A percentile compares a stretch with the other conserved stretches of the same genome.
phyloP scores from a whole-genome alignment of 2,797 vertebrate genomes.

The Hirundo rustica region DNA sequence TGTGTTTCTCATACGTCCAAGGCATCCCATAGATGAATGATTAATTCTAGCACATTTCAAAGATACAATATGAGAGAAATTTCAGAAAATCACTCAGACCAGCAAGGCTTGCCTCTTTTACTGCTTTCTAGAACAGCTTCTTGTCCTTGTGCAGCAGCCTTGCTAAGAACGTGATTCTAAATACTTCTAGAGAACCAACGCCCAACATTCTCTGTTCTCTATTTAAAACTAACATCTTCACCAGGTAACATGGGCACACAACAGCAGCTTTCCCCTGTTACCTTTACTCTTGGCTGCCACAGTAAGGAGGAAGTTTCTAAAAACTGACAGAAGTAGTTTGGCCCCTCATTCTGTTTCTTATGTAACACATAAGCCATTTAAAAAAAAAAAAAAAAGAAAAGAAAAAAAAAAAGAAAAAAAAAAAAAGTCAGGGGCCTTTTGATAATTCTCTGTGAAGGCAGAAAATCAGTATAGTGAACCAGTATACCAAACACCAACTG shows the following conservation, averaged over 20 bases:
- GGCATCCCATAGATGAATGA: background rate
- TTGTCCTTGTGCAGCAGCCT: background rate
- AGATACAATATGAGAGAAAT: background rate
- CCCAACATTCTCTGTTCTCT: background rate
- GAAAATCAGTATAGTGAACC: background rate
- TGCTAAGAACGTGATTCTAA: background rate
- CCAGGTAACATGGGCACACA: background rate
- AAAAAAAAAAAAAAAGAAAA: no score
- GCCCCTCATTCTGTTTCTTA: background rate
- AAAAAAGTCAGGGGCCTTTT: background rate
- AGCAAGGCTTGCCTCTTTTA: background rate
- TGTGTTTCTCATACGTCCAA: background rate
- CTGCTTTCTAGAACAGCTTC: background rate
- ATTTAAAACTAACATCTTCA: background rate
- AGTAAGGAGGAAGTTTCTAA: background rate
- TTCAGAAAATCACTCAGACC: background rate
- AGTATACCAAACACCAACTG: background rate
- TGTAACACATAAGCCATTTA: background rate
- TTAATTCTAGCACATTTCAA: background rate
- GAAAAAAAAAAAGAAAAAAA: background rate
- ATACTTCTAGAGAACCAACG: background rate
- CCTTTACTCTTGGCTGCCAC: background rate
- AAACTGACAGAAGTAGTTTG: background rate
- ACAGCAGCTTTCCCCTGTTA: background rate
- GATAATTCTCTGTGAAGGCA: background rate